A percentile compares a stretch with the other conserved stretches of the same genome.
phyloP scores from a whole-genome alignment of 23 tunicate genomes.

The Oikopleura vanhoeffeni region DNA sequence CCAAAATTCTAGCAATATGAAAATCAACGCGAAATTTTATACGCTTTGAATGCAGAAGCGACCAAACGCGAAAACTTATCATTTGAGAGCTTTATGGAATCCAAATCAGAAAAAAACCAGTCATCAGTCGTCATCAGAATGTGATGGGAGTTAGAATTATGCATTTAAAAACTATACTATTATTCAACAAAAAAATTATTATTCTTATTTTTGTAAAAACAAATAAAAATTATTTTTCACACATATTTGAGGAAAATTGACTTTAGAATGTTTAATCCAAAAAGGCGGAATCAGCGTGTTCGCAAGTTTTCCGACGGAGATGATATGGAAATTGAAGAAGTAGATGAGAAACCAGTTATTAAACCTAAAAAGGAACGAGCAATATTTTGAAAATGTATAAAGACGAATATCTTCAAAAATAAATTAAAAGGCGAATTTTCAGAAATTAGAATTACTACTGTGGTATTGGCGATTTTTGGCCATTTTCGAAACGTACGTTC shows the following conservation, averaged over 20 bases:
- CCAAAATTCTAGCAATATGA: not conserved
- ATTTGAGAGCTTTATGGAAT: not conserved
- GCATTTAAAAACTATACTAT: not conserved
- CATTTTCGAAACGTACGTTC: too few relatives aligned
- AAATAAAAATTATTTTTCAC: not conserved
- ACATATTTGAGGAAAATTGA: too few relatives aligned
- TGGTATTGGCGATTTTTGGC: too few relatives aligned
- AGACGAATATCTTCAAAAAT: too few relatives aligned
- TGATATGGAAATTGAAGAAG: not conserved
- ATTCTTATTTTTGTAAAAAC: not conserved
- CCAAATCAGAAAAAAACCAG: not conserved
- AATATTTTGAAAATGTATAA: too few relatives aligned
- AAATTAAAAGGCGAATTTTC: too few relatives aligned
- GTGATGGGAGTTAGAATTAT: too few relatives aligned
- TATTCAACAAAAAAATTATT: not conserved
- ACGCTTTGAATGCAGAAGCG: not conserved
- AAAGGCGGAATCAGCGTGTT: not conserved
- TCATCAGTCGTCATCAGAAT: not conserved
- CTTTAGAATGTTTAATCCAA: not conserved
- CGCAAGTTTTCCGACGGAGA: not conserved
- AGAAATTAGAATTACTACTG: too few relatives aligned
- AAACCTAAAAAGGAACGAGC: constrained; percentile 30
- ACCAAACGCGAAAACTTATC: not conserved
- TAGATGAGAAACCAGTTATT: constrained; percentile 21
- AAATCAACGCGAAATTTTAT: not conserved